Evolutionary conservation across 2,113 vertebrate genomes (phyloP).

Genomic region (Microtus montanus): DNA sequence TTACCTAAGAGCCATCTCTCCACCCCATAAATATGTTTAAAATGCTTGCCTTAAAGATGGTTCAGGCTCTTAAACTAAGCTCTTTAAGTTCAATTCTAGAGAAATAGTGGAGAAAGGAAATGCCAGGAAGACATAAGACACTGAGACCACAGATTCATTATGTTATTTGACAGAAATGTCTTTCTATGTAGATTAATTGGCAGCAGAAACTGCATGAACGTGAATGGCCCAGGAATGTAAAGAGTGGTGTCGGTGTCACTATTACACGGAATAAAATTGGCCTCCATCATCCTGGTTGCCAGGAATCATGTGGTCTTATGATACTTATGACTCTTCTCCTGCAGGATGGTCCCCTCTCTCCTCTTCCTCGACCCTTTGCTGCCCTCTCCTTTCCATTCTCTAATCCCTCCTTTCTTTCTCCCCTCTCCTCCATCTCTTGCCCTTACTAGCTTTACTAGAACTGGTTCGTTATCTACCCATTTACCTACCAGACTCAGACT

Average conservation of each 20-base stretch:
- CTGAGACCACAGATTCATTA: background rate
- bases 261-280: background rate
- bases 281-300: background rate
- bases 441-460: background rate
- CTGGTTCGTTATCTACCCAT: background rate
- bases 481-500: background rate
- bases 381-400: background rate
- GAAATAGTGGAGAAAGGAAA: background rate
- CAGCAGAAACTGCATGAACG: background rate
- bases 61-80: background rate
- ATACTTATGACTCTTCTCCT: background rate
- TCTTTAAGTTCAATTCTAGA: constrained; percentile 24
- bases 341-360: background rate
- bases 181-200: background rate
- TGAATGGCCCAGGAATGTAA: background rate
- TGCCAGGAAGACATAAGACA: background rate
- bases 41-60: background rate
- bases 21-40: background rate
- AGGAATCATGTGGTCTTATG: background rate
- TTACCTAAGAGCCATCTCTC: background rate
- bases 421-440: background rate
- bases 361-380: background rate
- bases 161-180: background rate
- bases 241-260: background rate
- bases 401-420: fast-evolving